Conservation (phyloP, 2,888 invertebrate genomes). For the Ichneumoninae sp. region DNA sequence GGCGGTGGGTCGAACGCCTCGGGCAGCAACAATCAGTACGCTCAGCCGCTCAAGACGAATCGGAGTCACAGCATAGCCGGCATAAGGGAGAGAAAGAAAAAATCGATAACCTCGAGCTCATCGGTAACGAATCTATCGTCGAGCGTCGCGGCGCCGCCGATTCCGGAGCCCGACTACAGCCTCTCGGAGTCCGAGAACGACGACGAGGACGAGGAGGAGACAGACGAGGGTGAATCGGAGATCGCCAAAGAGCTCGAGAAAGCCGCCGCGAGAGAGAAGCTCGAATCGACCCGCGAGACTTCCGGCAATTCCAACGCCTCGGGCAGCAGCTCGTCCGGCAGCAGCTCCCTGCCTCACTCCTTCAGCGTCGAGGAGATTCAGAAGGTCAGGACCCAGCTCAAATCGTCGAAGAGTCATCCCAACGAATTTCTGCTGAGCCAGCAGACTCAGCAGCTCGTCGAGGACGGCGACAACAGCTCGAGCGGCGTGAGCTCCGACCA, state of each 20-base stretch:
- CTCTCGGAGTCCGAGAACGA: constrained; percentile 94
- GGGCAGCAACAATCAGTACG: constrained; percentile 85
- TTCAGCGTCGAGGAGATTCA: constrained; percentile 96
- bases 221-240: constrained; percentile 85
- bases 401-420: constrained; percentile 94
- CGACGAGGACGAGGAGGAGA: constrained; percentile 87
- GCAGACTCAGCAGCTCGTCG: constrained; percentile 83
- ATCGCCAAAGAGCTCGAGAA: constrained; percentile 86
- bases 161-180: constrained; percentile 96
- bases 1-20: constrained; percentile 64
- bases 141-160: constrained; percentile 87
- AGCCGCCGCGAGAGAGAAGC: constrained; percentile 83
- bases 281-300: constrained; percentile 83
- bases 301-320: constrained; percentile 84
- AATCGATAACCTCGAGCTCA: constrained; percentile 82
- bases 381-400: constrained; percentile 93
- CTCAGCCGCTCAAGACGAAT: constrained; percentile 86
- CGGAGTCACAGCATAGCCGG: constrained; percentile 81
- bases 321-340: constrained; percentile 88
- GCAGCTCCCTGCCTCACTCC: constrained; percentile 92
- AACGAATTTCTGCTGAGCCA: constrained; percentile 89
- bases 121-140: constrained; percentile 82
- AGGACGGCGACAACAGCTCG: constrained; percentile 95
- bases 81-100: constrained; percentile 82
- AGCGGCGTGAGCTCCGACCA: constrained; percentile 95